Base-by-base conservation (phyloP, 2,797 vertebrate species). In the Sebastes trivittatus region DNA sequence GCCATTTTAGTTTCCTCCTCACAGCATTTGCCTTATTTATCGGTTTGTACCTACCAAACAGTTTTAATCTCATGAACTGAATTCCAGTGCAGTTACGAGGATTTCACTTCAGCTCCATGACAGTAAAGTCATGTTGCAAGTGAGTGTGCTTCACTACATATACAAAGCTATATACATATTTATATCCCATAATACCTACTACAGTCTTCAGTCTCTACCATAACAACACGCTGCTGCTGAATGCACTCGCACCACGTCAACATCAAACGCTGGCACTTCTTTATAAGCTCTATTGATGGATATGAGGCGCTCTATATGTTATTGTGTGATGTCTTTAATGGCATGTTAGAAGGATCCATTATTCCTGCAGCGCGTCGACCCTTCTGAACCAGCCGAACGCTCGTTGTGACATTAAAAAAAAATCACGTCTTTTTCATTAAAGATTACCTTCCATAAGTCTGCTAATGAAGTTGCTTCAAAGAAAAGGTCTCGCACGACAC, bases 1-100 rank as follows among this genome's bases (percentile, higher is more conserved):
- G 69, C 72, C 66, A 87, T 90, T 89, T 88, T 72, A 81, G 27
- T 18, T 62, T 11, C 29, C 14, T 5, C 36, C 11, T 81, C 30
- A 49, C 14, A 23, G 27, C 27, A 18, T 76, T 54, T 3, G 11
- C 4, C 62, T 32, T 18, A 52, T 79, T 82, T 61, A 30, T 64
- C 11, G 2, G 3, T 73, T 60, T 71, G 3, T 38, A 22, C n/a
- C 20, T 30, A 42, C 23, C 20, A 60, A 52, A 55, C 9, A 10
- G 22, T 55, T 63, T 80, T 68, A 82, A 79, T 79, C 49, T 46
- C 20, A 29, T 55, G 34, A 34, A 56, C 7, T 13, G 6, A 46
- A 74, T 72, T 75, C 10, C 25, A 62, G 22, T 38, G 46, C 18
- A 13, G n/a, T 67, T 23, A 10, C 11, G 1, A 58, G 34, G 70